Conservation (phyloP, 2,797 vertebrate genomes). For the Falco columbarius region DNA sequence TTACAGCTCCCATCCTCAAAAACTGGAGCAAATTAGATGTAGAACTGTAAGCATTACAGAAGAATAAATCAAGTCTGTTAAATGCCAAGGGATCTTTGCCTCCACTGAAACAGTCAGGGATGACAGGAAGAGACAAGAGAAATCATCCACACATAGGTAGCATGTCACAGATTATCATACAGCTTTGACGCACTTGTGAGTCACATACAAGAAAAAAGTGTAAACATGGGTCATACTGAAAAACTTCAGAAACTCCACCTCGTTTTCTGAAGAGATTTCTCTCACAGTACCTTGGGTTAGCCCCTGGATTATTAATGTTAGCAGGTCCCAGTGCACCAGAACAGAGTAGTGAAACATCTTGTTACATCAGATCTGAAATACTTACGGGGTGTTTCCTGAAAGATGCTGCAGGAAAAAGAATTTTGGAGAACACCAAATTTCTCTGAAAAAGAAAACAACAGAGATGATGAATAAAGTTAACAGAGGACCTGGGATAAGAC, state of each 20-base stretch:
- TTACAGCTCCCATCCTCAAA: constrained; percentile 8
- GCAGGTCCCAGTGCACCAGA: background rate
- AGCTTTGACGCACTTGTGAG: background rate
- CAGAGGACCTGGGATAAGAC: background rate
- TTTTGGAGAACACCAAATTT: background rate
- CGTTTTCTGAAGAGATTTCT: background rate
- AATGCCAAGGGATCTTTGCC: background rate
- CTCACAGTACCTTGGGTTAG: background rate
- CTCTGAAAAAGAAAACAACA: background rate
- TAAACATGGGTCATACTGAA: accelerated
- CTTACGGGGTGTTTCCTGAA: background rate
- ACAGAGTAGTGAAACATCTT: background rate
- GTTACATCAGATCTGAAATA: background rate
- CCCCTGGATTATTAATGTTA: background rate
- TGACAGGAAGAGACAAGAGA: background rate
- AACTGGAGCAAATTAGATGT: background rate
- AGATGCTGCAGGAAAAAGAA: background rate
- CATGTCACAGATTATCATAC: background rate
- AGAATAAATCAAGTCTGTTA: background rate
- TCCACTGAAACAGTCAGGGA: background rate
- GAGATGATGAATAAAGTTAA: background rate
- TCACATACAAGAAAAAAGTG: background rate
- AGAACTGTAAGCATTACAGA: background rate
- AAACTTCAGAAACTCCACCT: background rate
- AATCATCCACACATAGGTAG: background rate